phyloP scores from a whole-genome alignment of 2,797 vertebrate species.

The Pseudochirops cupreus region DNA sequence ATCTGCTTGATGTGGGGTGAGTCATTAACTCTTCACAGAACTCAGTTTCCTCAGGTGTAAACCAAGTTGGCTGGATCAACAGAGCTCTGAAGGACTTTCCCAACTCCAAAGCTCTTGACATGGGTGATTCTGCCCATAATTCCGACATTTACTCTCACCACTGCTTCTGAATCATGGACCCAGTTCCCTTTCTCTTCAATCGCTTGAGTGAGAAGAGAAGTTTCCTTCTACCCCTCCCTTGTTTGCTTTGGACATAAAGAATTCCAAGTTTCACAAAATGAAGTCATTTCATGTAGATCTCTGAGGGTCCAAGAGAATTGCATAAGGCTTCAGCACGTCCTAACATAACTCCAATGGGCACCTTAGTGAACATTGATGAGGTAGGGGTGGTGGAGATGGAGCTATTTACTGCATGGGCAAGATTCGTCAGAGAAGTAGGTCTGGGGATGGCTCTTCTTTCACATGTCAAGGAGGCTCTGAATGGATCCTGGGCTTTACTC shows the following conservation, averaged over 20 bases:
- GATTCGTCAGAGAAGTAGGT: not conserved
- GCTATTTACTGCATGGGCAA: fast-evolving
- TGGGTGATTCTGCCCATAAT: not conserved
- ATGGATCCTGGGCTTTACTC: fast-evolving
- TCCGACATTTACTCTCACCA: not conserved
- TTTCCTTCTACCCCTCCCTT: not conserved
- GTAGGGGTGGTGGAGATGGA: not conserved
- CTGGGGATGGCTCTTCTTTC: not conserved
- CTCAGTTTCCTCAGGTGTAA: not conserved
- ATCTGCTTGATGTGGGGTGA: too few relatives aligned
- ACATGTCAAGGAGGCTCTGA: fast-evolving
- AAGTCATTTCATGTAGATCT: not conserved
- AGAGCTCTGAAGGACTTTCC: not conserved
- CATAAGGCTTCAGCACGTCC: fast-evolving
- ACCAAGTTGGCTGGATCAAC: not conserved
- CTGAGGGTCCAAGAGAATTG: fast-evolving
- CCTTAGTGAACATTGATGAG: not conserved
- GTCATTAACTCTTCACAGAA: not conserved
- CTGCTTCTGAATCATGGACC: not conserved
- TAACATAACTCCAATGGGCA: not conserved
- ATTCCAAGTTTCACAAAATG: fast-evolving
- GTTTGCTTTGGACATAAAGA: not conserved
- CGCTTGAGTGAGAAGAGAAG: not conserved
- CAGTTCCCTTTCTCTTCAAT: not conserved
- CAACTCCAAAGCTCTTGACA: not conserved